Evolutionary conservation across 2,888 invertebrate genomes (phyloP).

Genomic region (Acanthosepion esculentum): DNA sequence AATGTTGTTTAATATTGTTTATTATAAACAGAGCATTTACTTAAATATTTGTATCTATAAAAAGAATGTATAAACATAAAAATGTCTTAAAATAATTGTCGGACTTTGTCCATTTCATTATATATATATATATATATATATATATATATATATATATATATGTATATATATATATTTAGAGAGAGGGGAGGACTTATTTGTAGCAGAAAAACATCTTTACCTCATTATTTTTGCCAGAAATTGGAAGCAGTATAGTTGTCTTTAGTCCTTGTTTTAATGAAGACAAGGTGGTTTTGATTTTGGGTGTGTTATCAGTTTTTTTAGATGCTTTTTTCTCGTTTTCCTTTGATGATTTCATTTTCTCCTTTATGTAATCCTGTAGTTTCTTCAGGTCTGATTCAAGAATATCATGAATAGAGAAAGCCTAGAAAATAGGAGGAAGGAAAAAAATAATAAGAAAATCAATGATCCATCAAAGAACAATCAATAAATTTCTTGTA

Average conservation of each 20-base stretch:
- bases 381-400: constrained; percentile 36
- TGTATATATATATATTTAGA: too few species aligned
- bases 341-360: background rate
- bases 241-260: constrained; percentile 34
- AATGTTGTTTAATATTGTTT: too few species aligned
- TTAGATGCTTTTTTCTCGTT: background rate
- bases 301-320: background rate
- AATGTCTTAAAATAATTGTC: too few species aligned
- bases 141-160: too few species aligned
- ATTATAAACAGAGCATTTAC: too few species aligned
- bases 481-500: too few species aligned
- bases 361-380: background rate
- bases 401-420: background rate
- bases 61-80: too few species aligned
- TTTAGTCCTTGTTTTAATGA: constrained; percentile 36
- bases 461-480: too few species aligned
- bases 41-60: too few species aligned
- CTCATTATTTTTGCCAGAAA: background rate
- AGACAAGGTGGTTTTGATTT: background rate
- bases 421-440: background rate
- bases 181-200: background rate
- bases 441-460: too few species aligned
- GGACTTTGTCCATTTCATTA: too few species aligned
- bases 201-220: background rate
- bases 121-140: too few species aligned